Conservation (phyloP, 2,797 vertebrate genomes). For the Margarornis squamiger region DNA sequence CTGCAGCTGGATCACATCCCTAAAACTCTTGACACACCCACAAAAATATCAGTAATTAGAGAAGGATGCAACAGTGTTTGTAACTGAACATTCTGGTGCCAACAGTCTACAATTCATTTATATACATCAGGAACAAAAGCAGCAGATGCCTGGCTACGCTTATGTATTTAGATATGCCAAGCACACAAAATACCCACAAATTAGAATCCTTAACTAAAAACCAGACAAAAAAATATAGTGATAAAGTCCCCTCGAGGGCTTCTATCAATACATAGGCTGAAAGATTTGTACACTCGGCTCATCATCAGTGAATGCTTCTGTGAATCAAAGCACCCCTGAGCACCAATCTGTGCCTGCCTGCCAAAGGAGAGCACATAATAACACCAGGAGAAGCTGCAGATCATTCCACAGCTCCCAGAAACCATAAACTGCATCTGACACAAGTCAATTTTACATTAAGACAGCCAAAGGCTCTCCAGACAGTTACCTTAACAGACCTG, state of each 20-base stretch:
- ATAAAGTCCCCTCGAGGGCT: conserved; percentile 12
- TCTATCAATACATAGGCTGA: neutral
- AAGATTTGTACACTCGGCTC: conserved; percentile 24
- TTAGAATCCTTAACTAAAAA: conserved; percentile 55
- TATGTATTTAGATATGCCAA: conserved; percentile 15
- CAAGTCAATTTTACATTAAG: conserved; percentile 63
- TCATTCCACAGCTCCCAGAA: conserved; percentile 50
- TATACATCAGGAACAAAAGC: conserved; percentile 55
- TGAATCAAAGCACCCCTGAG: conserved; percentile 40
- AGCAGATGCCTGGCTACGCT: conserved; percentile 60
- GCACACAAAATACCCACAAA: conserved; percentile 41
- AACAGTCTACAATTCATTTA: conserved; percentile 41
- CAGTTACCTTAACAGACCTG: conserved; percentile 61
- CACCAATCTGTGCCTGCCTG: conserved; percentile 14
- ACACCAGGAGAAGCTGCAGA: conserved; percentile 1
- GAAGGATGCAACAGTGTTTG: conserved; percentile 24
- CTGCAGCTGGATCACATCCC: conserved; percentile 52
- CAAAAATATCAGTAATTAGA: conserved; percentile 55
- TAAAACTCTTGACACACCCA: conserved; percentile 35
- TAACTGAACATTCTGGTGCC: conserved; percentile 28
- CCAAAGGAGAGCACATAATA: conserved; percentile 24
- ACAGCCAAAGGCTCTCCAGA: conserved; percentile 43
- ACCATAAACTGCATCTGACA: conserved; percentile 55
- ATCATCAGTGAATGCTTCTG: neutral
- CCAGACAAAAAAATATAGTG: neutral